phyloP scores from a whole-genome alignment of 2,113 vertebrate species.

The Chlamydotis undulata region DNA sequence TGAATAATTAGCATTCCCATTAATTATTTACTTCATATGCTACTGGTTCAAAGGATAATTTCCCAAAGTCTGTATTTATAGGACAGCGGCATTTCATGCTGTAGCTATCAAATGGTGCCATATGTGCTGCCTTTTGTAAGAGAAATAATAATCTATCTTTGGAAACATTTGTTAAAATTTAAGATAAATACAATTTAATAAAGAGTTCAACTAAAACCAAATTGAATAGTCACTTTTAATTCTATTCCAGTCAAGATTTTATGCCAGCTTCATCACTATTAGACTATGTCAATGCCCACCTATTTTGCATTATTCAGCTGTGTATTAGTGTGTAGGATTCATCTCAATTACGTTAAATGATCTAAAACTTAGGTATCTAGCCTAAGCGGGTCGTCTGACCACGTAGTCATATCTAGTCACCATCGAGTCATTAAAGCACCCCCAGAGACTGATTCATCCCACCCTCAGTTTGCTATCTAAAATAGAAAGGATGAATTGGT shows the following conservation, averaged over 20 bases:
- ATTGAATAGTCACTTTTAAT: neutral
- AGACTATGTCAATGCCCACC: neutral
- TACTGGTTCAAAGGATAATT: neutral
- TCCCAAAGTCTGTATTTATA: neutral
- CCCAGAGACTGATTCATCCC: neutral
- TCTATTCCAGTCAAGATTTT: neutral
- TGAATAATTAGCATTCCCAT: slow-evolving; percentile 7
- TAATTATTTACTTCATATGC: neutral
- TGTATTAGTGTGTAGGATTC: neutral
- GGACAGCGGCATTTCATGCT: neutral
- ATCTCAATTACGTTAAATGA: neutral
- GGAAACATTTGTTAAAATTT: slow-evolving; percentile 10
- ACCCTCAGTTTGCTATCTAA: neutral
- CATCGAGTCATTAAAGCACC: neutral
- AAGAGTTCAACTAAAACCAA: neutral
- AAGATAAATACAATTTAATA: slow-evolving; percentile 12
- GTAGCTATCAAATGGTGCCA: slow-evolving; percentile 18
- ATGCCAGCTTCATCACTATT: neutral
- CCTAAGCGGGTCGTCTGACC: neutral
- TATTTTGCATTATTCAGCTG: neutral
- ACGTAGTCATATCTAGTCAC: neutral
- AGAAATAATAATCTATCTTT: slow-evolving; percentile 29
- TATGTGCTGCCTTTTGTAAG: slow-evolving; percentile 39
- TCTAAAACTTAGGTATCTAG: neutral
- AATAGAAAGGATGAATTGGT: neutral